These are phyloP conservation scores for Solea senegalensis DNA, from an alignment of 2,113 vertebrate species.

Conservation along the genomic window DNA sequence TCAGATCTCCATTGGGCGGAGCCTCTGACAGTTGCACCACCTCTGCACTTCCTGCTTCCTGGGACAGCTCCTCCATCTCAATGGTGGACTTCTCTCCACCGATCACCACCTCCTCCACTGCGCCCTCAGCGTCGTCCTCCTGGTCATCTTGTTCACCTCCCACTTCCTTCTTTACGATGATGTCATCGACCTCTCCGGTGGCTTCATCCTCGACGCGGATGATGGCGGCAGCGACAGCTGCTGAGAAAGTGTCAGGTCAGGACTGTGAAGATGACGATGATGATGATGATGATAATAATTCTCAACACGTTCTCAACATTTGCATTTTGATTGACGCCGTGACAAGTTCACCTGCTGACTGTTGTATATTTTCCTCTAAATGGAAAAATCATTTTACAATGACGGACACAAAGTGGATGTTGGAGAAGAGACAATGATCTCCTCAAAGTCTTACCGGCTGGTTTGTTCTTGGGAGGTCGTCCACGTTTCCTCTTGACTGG, in stretches of 20 bases:
- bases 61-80: slow-evolving; percentile 64
- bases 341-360: no score
- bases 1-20: slow-evolving; percentile 95
- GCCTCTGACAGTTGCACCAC: slow-evolving; percentile 66
- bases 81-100: slow-evolving; percentile 75
- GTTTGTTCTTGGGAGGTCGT: slow-evolving; percentile 90
- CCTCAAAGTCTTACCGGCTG: slow-evolving; percentile 61
- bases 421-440: no score
- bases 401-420: no score
- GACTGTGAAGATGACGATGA: no score
- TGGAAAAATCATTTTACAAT: no score
- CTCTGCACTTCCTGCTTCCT: slow-evolving; percentile 76
- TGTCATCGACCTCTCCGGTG: slow-evolving; percentile 94
- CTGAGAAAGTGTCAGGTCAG: background rate
- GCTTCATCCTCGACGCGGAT: slow-evolving; percentile 96
- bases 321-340: no score
- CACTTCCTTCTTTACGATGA: slow-evolving; percentile 93
- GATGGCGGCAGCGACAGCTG: slow-evolving; percentile 90
- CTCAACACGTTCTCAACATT: no score
- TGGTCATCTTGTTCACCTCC: slow-evolving; percentile 56
- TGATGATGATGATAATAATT: no score
- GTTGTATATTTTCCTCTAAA: no score
- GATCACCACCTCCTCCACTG: slow-evolving; percentile 81
- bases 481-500: slow-evolving; percentile 97
- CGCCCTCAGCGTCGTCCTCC: slow-evolving; percentile 27